These are phyloP conservation scores for Leucoptera coffeella DNA, from an alignment of 2,888 invertebrate species.

Conservation along the genomic window DNA sequence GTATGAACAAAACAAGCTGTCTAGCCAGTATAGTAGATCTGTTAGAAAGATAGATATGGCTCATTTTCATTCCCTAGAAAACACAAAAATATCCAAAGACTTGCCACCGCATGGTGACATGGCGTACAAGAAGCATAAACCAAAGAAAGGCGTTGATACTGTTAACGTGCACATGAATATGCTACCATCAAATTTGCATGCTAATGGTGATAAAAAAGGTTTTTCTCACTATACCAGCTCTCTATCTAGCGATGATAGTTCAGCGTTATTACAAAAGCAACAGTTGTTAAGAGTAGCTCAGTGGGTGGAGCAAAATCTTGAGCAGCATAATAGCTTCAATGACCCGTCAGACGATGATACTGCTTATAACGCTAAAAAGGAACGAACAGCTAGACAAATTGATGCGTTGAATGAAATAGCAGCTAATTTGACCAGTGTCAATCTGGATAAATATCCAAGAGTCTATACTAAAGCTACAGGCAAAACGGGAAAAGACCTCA, in stretches of 20 bases:
- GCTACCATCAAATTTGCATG: constrained; percentile 42
- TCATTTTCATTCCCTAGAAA: constrained; percentile 37
- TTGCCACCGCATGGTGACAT: constrained; percentile 22
- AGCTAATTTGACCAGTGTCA: constrained; percentile 41
- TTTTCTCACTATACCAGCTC: constrained; percentile 48
- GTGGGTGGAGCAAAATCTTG: constrained; percentile 66
- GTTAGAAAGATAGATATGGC: constrained; percentile 41
- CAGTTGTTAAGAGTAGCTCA: constrained; percentile 68
- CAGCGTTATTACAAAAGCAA: constrained; percentile 53
- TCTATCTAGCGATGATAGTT: constrained; percentile 45
- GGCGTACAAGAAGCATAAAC: constrained; percentile 15
- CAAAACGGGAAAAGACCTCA: constrained; percentile 18
- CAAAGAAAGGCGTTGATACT: constrained; percentile 23
- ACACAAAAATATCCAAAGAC: constrained; percentile 42
- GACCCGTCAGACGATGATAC: constrained; percentile 38
- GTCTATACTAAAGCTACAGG: too few species aligned
- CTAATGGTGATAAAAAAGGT: constrained; percentile 33
- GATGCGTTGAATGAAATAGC: constrained; percentile 40
- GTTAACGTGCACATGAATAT: constrained; percentile 44
- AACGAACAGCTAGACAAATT: constrained; percentile 27
- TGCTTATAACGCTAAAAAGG: constrained; percentile 23
- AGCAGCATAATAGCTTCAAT: constrained; percentile 38
- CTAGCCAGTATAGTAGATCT: constrained; percentile 23
- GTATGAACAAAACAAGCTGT: constrained; percentile 39
- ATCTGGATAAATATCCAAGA: constrained; percentile 40